Evolutionary conservation across 2,888 invertebrate species (phyloP).

Genomic region (Thymelicus sylvestris): DNA sequence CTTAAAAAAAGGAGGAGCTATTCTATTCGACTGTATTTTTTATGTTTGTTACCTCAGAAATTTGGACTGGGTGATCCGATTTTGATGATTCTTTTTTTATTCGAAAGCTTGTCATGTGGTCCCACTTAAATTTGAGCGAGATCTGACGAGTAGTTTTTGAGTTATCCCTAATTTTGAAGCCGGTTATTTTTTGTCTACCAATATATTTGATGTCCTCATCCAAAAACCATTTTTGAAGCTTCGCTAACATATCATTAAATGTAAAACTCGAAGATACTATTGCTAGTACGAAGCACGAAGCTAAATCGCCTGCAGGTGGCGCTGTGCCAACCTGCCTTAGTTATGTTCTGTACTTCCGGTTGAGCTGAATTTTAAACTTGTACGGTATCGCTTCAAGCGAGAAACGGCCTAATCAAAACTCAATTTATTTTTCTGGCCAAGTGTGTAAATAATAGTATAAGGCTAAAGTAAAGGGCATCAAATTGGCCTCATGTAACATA

Average conservation of each 20-base stretch:
- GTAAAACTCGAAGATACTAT: slow-evolving; percentile 8
- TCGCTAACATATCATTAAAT: slow-evolving; percentile 15
- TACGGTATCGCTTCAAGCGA: not conserved
- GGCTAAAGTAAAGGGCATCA: no score
- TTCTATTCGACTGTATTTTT: no score
- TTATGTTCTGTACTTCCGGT: slow-evolving; percentile 16
- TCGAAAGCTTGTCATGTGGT: no score
- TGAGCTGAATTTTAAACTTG: slow-evolving; percentile 10
- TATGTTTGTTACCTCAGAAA: no score
- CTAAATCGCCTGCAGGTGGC: slow-evolving; percentile 27
- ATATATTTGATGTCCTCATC: not conserved
- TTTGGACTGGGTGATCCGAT: no score
- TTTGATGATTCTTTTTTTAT: no score
- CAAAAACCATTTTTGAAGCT: not conserved
- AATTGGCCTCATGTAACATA: no score
- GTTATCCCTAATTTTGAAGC: no score
- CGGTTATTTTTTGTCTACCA: not conserved
- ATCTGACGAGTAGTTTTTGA: no score
- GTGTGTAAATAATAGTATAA: not conserved
- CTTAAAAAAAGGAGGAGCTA: no score
- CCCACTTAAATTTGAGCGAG: no score
- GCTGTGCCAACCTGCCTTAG: slow-evolving; percentile 20
- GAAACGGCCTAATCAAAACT: slow-evolving; percentile 1
- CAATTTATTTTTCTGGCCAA: not conserved
- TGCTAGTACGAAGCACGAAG: slow-evolving; percentile 12